Evolutionary conservation across 2,797 vertebrate species (phyloP).

Genomic region (Columba guinea): DNA sequence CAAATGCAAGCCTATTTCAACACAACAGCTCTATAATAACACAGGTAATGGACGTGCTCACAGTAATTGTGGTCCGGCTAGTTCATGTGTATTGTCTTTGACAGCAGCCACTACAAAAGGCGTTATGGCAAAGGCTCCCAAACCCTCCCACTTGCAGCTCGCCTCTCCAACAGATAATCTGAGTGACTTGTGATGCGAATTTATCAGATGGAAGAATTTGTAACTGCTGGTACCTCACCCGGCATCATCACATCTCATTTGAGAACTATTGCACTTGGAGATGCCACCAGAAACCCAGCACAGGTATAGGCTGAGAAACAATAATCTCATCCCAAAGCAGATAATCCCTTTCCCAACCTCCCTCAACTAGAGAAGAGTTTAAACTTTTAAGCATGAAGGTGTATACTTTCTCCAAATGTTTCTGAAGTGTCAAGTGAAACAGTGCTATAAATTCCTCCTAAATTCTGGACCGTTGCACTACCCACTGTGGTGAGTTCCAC

Average conservation of each 20-base stretch:
- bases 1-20: neutral
- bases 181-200: neutral
- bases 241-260: neutral
- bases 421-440: neutral
- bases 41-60: neutral
- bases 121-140: neutral
- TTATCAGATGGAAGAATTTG: neutral
- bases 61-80: neutral
- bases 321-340: rapidly evolving
- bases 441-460: neutral
- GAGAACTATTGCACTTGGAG: neutral
- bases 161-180: neutral
- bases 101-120: slow-evolving; percentile 36
- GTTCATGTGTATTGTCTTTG: neutral
- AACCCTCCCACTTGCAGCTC: neutral
- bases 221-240: neutral
- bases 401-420: neutral
- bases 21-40: neutral
- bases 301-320: neutral
- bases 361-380: neutral
- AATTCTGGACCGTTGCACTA: neutral
- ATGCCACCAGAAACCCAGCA: neutral
- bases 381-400: neutral
- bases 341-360: neutral
- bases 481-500: rapidly evolving